Percentiles rank a stretch among this genome's conserved stretches.
These are phyloP conservation scores for Baronia brevicornis DNA, from an alignment of 2,888 invertebrate genomes.

Conservation along the genomic window DNA sequence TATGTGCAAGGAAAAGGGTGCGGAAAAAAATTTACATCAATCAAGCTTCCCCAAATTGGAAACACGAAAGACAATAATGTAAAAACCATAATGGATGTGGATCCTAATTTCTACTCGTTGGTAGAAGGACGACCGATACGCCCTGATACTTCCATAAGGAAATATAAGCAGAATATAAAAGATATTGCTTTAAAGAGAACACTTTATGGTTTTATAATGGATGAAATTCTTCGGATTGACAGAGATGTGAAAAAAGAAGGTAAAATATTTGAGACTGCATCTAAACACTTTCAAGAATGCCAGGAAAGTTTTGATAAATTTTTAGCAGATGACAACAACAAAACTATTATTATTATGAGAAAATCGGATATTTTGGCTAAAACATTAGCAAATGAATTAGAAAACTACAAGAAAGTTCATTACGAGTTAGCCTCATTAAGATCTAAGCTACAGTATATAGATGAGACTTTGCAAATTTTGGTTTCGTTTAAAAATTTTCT, in stretches of 20 bases:
- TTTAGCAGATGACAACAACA: constrained; percentile 60
- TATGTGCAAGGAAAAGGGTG: constrained; percentile 33
- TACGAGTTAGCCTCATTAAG: constrained; percentile 57
- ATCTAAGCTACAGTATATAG: constrained; percentile 61
- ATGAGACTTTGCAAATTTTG: constrained; percentile 56
- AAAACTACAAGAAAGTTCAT: constrained; percentile 53
- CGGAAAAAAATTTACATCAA: constrained; percentile 42
- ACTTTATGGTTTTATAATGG: constrained; percentile 49
- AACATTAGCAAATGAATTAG: constrained; percentile 49
- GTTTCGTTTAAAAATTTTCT: constrained; percentile 62
- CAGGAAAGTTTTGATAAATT: constrained; percentile 66
- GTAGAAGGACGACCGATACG: constrained; percentile 76
- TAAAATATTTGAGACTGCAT: constrained; percentile 47
- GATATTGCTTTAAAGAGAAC: constrained; percentile 54
- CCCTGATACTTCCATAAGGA: constrained; percentile 67
- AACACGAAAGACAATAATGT: constrained; percentile 31
- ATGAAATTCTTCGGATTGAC: constrained; percentile 60
- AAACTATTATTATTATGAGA: constrained; percentile 63
- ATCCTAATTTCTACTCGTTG: constrained; percentile 78
- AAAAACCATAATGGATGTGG: constrained; percentile 77
- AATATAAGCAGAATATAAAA: constrained; percentile 72
- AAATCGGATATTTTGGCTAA: constrained; percentile 58
- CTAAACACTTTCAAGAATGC: constrained; percentile 56
- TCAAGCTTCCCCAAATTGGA: constrained; percentile 60
- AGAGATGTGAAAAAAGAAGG: constrained; percentile 56